Base-by-base conservation (phyloP, 2,797 vertebrate species). In the Onychomys arenicola region DNA sequence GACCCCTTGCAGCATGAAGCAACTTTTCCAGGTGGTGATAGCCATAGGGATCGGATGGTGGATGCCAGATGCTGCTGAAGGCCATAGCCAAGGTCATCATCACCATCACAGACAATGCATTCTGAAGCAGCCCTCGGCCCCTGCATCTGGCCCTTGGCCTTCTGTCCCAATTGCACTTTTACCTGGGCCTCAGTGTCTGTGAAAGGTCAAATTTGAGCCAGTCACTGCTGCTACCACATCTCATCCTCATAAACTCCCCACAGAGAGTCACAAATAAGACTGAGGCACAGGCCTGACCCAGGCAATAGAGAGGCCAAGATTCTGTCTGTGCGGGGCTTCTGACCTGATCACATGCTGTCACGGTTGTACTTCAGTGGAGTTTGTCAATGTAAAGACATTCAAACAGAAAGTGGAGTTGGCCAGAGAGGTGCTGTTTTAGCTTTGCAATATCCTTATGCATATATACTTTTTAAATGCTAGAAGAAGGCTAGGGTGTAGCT, bases 1-100 rank as follows among this genome's bases (percentile, higher is more conserved):
- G 29, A 46, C 13, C 23, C 43, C 29, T 78, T 19, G 32, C 6
- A 34, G 49, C 11, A 1, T 8, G 57, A 95, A 25, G 61, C 85
- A 27, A 76, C 17, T 43, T 92, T 49, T 32, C 27, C 59, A 40
- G 2, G 43, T 34, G 13, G 34, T 9, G 16, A 14, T 84, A 73
- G 57, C 2, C n/a, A 29, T 5, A 65, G 17, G 12, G 32, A 71
- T 65, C 2, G 0, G 29, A 91, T 14, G 17, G 1, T 55, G 0
- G 37, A 83, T 12, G 8, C 63, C 46, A 10, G 65, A 55, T n/a
- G 80, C 37, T 71, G 19, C 43, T 23, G 59, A 61, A 40, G 55
- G 27, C 57, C n/a, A 43, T 49, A 65, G 75, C 49, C 89, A 16
- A 69, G 1, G 40, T 23, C 37, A 3, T 34, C 85, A 69, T 17